A percentile compares a stretch with the other conserved stretches of the same genome.
phyloP scores from a whole-genome alignment of 2,113 vertebrate species.

The Rhineura floridana region DNA sequence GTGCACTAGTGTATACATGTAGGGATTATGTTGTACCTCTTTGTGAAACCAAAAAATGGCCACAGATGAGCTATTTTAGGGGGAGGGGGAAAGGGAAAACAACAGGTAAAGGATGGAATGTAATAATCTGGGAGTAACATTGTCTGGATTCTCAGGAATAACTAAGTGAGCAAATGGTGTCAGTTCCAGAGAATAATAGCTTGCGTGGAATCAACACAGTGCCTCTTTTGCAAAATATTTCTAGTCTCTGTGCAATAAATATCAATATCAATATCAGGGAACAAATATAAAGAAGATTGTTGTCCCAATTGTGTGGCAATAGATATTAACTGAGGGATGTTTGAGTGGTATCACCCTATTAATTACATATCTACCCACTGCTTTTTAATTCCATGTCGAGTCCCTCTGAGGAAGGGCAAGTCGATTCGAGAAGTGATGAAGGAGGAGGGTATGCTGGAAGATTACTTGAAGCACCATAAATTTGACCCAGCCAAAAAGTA shows the following conservation, averaged over 20 bases:
- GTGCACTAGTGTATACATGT: no score
- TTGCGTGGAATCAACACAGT: not conserved
- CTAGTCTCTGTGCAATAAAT: not conserved
- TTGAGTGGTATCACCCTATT: not conserved
- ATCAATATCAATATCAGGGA: no score
- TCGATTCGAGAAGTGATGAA: slow-evolving; percentile 65
- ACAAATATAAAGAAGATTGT: not conserved
- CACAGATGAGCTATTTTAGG: no score
- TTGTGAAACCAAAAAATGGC: no score
- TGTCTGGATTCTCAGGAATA: not conserved
- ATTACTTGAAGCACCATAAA: slow-evolving; percentile 36
- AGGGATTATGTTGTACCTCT: no score
- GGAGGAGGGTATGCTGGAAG: slow-evolving; percentile 45
- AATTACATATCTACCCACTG: not conserved
- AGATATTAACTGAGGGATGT: not conserved
- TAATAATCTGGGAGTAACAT: no score
- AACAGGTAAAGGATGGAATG: no score
- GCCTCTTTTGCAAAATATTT: not conserved
- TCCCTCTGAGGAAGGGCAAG: slow-evolving; percentile 66
- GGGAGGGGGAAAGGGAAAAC: no score
- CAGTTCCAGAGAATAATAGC: not conserved
- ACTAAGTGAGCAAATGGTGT: not conserved
- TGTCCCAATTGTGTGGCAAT: no score
- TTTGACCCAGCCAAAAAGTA: slow-evolving; percentile 69
- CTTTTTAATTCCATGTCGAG: slow-evolving; percentile 36